Percentiles rank a stretch among this genome's conserved stretches.
These are phyloP conservation scores for Menura novaehollandiae DNA, from an alignment of 2,113 vertebrate species.

Conservation along the genomic window DNA sequence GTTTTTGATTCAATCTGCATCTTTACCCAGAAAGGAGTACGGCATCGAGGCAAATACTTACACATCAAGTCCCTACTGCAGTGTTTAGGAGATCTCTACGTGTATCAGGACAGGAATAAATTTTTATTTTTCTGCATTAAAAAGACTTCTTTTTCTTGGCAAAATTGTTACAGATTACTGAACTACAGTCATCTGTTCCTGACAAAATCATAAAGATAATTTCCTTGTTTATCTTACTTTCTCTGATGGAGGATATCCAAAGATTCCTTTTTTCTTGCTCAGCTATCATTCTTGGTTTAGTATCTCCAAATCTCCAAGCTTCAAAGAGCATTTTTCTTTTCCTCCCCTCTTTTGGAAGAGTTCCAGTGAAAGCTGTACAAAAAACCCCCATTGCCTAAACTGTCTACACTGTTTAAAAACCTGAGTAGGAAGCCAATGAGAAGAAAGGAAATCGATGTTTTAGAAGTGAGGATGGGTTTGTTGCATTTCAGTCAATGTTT, in stretches of 20 bases:
- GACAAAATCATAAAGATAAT: not conserved
- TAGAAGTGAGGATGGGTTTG: not conserved
- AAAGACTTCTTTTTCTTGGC: not conserved
- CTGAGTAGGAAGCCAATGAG: not conserved
- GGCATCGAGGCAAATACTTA: not conserved
- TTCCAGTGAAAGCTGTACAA: not conserved
- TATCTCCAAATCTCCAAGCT: not conserved
- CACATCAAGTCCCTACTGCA: not conserved
- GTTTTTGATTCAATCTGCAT: not conserved
- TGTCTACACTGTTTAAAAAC: not conserved
- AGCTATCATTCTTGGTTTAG: not conserved
- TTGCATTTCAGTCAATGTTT: not conserved
- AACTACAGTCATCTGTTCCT: not conserved
- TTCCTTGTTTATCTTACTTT: conserved; percentile 24
- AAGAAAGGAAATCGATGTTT: not conserved
- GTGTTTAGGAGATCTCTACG: not conserved
- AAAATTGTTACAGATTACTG: not conserved
- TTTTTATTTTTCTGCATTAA: not conserved
- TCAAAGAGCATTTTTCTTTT: not conserved
- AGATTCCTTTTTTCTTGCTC: not conserved
- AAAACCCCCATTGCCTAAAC: not conserved
- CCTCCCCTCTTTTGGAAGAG: not conserved
- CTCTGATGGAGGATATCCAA: not conserved
- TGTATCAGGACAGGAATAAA: not conserved
- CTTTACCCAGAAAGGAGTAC: not conserved